phyloP scores from a whole-genome alignment of 2,113 vertebrate species.

The Rallus limicola region DNA sequence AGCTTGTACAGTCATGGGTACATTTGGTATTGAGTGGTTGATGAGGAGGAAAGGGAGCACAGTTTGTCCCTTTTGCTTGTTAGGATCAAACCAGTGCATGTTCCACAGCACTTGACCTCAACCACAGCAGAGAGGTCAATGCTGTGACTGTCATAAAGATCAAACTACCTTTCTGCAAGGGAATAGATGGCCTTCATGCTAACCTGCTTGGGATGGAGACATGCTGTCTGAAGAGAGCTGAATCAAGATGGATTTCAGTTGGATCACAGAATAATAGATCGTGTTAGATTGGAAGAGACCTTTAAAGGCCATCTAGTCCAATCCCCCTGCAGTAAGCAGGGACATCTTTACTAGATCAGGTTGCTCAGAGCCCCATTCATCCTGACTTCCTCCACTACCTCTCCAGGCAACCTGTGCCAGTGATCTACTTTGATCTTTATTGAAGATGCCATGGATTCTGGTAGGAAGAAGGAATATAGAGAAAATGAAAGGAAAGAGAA shows the following conservation, averaged over 20 bases:
- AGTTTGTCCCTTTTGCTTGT: not conserved
- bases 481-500: not conserved
- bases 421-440: too few relatives aligned
- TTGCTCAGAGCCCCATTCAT: too few relatives aligned
- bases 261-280: too few relatives aligned
- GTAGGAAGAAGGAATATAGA: not conserved
- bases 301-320: too few relatives aligned
- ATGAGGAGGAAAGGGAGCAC: not conserved
- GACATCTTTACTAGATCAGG: too few relatives aligned
- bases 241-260: not conserved
- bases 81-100: not conserved
- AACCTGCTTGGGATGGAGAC: not conserved
- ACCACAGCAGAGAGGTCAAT: not conserved
- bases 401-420: too few relatives aligned
- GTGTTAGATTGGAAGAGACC: too few relatives aligned
- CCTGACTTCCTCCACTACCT: too few relatives aligned
- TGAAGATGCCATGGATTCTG: not conserved
- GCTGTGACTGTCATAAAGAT: not conserved
- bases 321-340: too few relatives aligned
- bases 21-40: not conserved
- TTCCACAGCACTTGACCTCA: not conserved
- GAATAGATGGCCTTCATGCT: not conserved
- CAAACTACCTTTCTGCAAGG: not conserved
- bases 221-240: not conserved
- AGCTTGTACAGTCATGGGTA: not conserved